Base-by-base conservation (phyloP, 1,140 invertebrate genomes). In the Lepidurus arcticus region DNA sequence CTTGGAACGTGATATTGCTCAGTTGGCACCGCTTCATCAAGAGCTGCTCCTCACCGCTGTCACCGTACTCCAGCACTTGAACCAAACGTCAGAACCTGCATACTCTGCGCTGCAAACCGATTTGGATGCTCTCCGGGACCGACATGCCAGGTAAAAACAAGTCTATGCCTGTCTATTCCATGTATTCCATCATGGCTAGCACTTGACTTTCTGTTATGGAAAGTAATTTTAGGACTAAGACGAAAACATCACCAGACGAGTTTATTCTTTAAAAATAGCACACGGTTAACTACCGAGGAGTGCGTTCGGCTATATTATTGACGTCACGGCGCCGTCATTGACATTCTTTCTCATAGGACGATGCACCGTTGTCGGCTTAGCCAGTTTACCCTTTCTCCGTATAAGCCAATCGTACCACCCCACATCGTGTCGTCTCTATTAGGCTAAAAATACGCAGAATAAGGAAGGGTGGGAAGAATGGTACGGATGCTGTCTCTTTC, bases 371-470 rank as follows among this genome's bases (percentile, higher is more conserved):
- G 34, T 34, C 34, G 34, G 34, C 34, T 34, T 34, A 34, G 34
- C 34, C 34, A 34, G 34, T 34, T 34, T 34, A 34, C 34, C 34
- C 34, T 34, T 34, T 34, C 53, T 16, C 5, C 53, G 53, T 65
- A 65, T 13, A 65, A n/a, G 6, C 3, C 9, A 13, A 5, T 21
- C 53, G 16, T 16, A 21, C 53, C 21, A 65, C 53, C 53, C 13
- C 53, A 65, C 53, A 65, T 65, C 21, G 13, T 65, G 53, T 65
- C 53, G 16, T 65, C 21, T 21, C 53, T 7, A 21, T 65, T 21
- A 16, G 53, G 53, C 53, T 65, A 65, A 65, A 65, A 65, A 65
- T 65, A 65, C 53, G n/a, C 53, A 65, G 16, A 65, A 65, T 65
- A 65, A 65, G 53, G 53, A 65, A 13, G 53, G 53, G 47, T n/a